These are phyloP conservation scores for Nipponacmea schrenckii DNA, from an alignment of 2,888 invertebrate species.

Conservation along the genomic window DNA sequence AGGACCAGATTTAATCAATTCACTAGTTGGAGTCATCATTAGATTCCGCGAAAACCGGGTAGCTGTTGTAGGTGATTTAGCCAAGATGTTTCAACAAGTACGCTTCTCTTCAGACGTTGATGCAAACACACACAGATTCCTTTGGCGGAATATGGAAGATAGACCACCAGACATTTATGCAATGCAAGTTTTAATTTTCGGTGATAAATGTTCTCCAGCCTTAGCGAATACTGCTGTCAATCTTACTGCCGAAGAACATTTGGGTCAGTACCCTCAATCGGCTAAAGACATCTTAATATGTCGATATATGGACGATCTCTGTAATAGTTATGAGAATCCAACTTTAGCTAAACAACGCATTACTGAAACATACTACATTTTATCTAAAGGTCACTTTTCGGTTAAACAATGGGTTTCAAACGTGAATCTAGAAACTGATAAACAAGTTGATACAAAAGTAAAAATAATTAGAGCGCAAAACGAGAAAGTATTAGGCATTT, in stretches of 20 bases:
- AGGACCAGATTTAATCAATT: not conserved
- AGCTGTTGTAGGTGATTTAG: not conserved
- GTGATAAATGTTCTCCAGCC: not conserved
- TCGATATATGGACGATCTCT: not conserved
- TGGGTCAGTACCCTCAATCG: not conserved
- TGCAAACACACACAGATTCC: not conserved
- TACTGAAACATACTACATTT: not conserved
- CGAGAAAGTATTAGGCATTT: not conserved
- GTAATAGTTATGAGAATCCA: not conserved
- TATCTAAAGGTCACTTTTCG: not conserved
- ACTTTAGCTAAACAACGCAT: not conserved
- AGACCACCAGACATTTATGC: slow-evolving; percentile 3
- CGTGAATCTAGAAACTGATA: not conserved
- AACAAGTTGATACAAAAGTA: not conserved
- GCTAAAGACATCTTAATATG: not conserved
- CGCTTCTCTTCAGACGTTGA: not conserved
- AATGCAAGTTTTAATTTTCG: not conserved
- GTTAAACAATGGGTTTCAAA: slow-evolving; percentile 2
- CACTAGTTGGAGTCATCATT: not conserved
- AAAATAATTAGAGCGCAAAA: not conserved
- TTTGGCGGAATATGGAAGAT: slow-evolving; percentile 3
- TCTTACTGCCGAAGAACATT: not conserved
- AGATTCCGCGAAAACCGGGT: not conserved
- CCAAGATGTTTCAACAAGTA: not conserved
- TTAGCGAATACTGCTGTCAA: not conserved